A percentile compares a stretch with the other conserved stretches of the same genome.
These are phyloP conservation scores for Hylaeus volcanicus DNA, from an alignment of 1,140 invertebrate genomes.

Conservation along the genomic window DNA sequence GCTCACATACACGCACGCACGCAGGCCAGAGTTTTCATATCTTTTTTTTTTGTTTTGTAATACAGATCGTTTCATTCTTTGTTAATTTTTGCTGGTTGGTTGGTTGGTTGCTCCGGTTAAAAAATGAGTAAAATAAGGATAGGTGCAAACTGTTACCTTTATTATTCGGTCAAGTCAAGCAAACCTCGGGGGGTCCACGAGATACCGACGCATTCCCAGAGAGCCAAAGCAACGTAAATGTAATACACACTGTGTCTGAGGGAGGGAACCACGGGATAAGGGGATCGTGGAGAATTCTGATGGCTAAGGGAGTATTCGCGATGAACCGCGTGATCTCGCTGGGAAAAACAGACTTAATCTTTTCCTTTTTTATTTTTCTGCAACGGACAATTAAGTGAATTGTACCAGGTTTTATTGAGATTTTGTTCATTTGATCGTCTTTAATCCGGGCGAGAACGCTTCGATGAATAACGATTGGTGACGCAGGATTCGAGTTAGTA, in stretches of 20 bases:
- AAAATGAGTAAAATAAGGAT: constrained; percentile 74
- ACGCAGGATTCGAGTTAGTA: constrained; percentile 57
- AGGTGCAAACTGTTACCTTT: constrained; percentile 81
- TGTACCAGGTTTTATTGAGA: constrained; percentile 2
- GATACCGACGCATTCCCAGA: constrained; percentile 83
- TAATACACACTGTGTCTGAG: constrained; percentile 80
- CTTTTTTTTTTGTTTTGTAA: not conserved
- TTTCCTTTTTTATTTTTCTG: not conserved
- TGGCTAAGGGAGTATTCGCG: not conserved
- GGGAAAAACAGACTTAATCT: constrained; percentile 26
- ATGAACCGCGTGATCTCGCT: constrained; percentile 58
- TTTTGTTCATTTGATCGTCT: constrained; percentile 27
- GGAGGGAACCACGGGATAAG: constrained; percentile 9
- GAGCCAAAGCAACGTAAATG: constrained; percentile 83
- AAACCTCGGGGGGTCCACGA: constrained; percentile 82
- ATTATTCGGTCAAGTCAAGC: constrained; percentile 81
- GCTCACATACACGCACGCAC: constrained; percentile 66
- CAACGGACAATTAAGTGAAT: no score
- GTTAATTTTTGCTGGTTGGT: constrained; percentile 36
- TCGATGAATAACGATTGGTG: constrained; percentile 55
- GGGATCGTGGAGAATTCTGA: not conserved
- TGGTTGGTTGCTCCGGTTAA: constrained; percentile 46
- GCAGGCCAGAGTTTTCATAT: constrained; percentile 60
- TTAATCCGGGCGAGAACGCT: constrained; percentile 73
- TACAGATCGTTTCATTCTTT: constrained; percentile 19